Evolutionary conservation across 2,888 invertebrate genomes (phyloP), one percentile per base, ranked within the genome.

Genomic region (Thyatira batis): DNA sequence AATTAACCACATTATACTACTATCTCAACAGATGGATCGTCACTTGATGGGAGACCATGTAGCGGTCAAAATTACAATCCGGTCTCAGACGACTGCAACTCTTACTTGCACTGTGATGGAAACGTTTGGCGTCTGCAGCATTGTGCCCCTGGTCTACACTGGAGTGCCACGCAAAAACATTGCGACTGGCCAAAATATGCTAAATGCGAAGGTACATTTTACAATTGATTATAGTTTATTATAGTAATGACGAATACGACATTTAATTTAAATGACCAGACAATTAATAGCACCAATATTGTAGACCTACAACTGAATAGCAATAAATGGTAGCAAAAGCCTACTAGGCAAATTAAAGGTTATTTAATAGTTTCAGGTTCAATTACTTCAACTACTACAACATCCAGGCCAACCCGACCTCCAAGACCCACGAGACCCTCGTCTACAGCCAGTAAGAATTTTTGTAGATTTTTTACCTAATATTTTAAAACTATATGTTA

Each of bases 181-280:
- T 97, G 97, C 74, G 97, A 97, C 79, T 97, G 97, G 97, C 97
- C 97, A 1, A 91, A 91, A 51, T 92, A 93, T 45, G 96, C 96
- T 0, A 94, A 95, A 65, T 97, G 97, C 71, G 85, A 85, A 65
- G 75, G 89, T 89, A 59, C 67, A 51, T 39, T 33, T n/a, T 11
- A 30, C 1, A 13, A 33, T 3, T 1, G 8, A n/a, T 39, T 30
- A 3, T 6, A 23, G 3, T 3, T 3, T 23, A 23, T 23, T 3
- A 3, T 4, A 4, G 23, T 4, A 23, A 23, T 23, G 11, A 1
- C 11, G n/a, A 13, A 33, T 33, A 0, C 6, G 23, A 4, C 23
- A 23, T 23, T 23, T 23, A 23, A 23, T n/a, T n/a, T n/a, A n/a
- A n/a, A n/a, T n/a, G n/a, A n/a, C n/a, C n/a, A n/a, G n/a, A n/a